Base-by-base conservation (phyloP, 2,888 invertebrate species). In the Drosophila lacicola region DNA sequence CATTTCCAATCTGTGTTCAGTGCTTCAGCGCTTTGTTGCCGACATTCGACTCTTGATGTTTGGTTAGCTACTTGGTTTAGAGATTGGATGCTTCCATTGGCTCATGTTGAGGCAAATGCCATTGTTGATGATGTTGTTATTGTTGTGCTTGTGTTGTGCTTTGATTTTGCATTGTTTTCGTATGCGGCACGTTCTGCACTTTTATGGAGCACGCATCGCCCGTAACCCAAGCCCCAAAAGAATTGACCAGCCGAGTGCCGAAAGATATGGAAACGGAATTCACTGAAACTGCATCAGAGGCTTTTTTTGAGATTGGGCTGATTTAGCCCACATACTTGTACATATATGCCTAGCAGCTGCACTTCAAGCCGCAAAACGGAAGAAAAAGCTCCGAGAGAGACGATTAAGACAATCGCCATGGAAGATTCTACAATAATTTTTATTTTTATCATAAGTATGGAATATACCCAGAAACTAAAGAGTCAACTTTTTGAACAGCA, bases 101-200 rank as follows among this genome's bases (percentile, higher is more conserved):
- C 33, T 14, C 21, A 21, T 56, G 47, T 57, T 47, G 53, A 25
- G 13, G 17, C 36, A 45, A 64, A 50, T 58, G 21, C 58, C 65
- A 65, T 58, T 74, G 54, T 46, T 53, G 41, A 47, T 47, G 19
- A 49, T 55, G 61, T 53, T 21, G 49, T 42, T 45, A 37, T 49
- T 56, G 41, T 49, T 42, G 39, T 37, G 42, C 55, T 55, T 47
- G 41, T 41, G 42, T 51, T 29, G 29, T 25, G 29, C 42, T 67
- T 11, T 42, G 74, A 68, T 69, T 72, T 70, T 70, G 80, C 87
- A 78, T 87, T 87, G 88, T 80, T 87, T 76, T 70, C 70, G 36
- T 68, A 65, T 70, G 70, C 56, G 79, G 88, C 85, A 85, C 85
- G 85, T 85, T 88, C 81, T 63, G 67, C 29, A 70, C 81, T 81